phyloP scores from a whole-genome alignment of 1,140 invertebrate species.

The Ostrea denselamellosa region DNA sequence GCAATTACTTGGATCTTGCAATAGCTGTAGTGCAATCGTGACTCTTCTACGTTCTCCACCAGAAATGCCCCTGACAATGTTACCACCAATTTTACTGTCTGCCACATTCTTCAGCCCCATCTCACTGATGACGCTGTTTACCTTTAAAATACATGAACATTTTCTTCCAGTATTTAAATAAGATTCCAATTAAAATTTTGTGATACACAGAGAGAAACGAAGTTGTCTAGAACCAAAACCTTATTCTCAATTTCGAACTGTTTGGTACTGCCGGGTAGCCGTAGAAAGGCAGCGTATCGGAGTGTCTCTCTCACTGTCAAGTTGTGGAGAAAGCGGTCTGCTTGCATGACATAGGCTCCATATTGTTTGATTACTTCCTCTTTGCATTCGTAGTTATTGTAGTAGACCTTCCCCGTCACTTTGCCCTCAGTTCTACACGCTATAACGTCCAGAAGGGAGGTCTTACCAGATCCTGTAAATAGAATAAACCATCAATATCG shows the following conservation, averaged over 20 bases:
- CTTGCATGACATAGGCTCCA: conserved; percentile 68
- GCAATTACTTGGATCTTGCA: conserved; percentile 69
- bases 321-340: conserved; percentile 67
- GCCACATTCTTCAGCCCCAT: conserved; percentile 69
- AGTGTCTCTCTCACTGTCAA: conserved; percentile 71
- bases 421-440: conserved; percentile 60
- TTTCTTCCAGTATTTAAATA: background rate
- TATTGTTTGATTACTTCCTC: conserved; percentile 60
- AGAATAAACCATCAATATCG: background rate
- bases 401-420: conserved; percentile 66
- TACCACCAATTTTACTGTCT: conserved; percentile 65
- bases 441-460: conserved; percentile 68
- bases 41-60: conserved; percentile 72
- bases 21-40: conserved; percentile 70
- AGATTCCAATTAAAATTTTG: background rate
- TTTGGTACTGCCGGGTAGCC: conserved; percentile 57
- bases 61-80: conserved; percentile 66
- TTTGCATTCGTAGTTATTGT: conserved; percentile 60
- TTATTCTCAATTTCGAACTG: conserved; percentile 60
- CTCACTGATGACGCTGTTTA: conserved; percentile 66
- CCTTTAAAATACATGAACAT: conserved; percentile 53
- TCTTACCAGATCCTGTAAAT: conserved; percentile 69
- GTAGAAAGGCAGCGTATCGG: conserved; percentile 64
- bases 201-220: background rate
- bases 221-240: conserved; percentile 21